Base-by-base conservation (phyloP, 2,113 vertebrate species). In the Gadus macrocephalus region DNA sequence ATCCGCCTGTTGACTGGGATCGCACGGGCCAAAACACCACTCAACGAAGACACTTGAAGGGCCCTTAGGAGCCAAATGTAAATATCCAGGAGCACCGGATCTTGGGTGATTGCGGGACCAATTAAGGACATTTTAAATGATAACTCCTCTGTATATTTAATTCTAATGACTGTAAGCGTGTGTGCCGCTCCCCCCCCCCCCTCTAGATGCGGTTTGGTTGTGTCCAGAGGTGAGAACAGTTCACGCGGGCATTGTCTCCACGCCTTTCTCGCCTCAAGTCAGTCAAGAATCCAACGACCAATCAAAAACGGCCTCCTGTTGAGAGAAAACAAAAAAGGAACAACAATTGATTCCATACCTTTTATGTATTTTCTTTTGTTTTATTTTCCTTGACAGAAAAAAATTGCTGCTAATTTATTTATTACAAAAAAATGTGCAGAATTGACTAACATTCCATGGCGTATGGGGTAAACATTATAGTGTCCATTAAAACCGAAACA, bases 361-460 rank as follows among this genome's bases (percentile, higher is more conserved):
- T 31, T 31, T 31, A 31, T 3, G 16, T 61, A 72, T 60, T 68
- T 72, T 69, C 62, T 67, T 60, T 27, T 28, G 16, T 58, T 5
- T 73, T 19, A 6, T 16, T 7, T 61, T 67, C 15, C 58, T 68
- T 68, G 49, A 67, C 76, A 78, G 67, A 55, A 55, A 75, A 81
- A 81, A 75, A 69, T 83, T 76, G 89, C 84, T 92, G 87, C 88
- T 91, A 89, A 89, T 90, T 89, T 91, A 89, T 89, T 90, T 85
- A 76, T 79, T 31, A 31, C 31, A 31, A 31, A 82, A 53, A 53
- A 55, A 62, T 90, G 87, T 91, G 80, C 69, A 81, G 81, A 81
- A 81, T 91, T 93, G 90, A 91, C 88, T 89, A 91, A 92, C 90
- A 91, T 93, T 92, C 87, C 89, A 83, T 92, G 92, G 93, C 89